Evolutionary conservation across 23 tunicate species (phyloP), one percentile per base, ranked within the genome.

Genomic region (Trididemnum clinides): DNA sequence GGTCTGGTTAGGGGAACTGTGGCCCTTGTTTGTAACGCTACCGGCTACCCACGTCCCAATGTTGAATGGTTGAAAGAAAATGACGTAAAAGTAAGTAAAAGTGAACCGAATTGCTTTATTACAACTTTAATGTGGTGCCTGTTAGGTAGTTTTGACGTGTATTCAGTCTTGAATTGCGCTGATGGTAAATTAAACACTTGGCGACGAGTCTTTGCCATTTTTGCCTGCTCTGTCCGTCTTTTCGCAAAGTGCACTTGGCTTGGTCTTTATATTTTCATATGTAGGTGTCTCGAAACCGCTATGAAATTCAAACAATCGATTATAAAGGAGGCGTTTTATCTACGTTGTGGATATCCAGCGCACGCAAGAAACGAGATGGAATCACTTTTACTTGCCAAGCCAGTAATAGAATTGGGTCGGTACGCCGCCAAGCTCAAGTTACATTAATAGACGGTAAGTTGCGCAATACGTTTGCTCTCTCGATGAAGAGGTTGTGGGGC

Each of bases 21-120:
- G 0, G 95, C 74, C 0, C 50, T 90, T 31, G 63, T 84, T 7
- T 90, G 95, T 64, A 84, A 90, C 36, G 95, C 95, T 23, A 90
- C 95, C 19, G 95, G 95, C 1, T 79, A 79, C 57, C 95, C 95
- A 7, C 59, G 87, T 51, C 95, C 95, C 26, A 30, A 28, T 21
- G 85, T 90, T 36, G 81, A 71, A 23, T 90, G 95, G 95, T 29
- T 28, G 10, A 66, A 66, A 29, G 75, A 66, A 29, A 31, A 32
- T 5, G 31, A 66, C 31, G 37, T 32, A 2, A 66, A 66, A 20
- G 75, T 66, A 32, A 66, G 37, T n/a, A n/a, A n/a, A n/a, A n/a
- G n/a, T n/a, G n/a, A n/a, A n/a, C n/a, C n/a, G n/a, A n/a, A n/a
- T n/a, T n/a, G n/a, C n/a, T n/a, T n/a, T n/a, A n/a, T n/a, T n/a